These are phyloP conservation scores for Phataginus tricuspis DNA, from an alignment of 2,797 vertebrate species.

Conservation along the genomic window DNA sequence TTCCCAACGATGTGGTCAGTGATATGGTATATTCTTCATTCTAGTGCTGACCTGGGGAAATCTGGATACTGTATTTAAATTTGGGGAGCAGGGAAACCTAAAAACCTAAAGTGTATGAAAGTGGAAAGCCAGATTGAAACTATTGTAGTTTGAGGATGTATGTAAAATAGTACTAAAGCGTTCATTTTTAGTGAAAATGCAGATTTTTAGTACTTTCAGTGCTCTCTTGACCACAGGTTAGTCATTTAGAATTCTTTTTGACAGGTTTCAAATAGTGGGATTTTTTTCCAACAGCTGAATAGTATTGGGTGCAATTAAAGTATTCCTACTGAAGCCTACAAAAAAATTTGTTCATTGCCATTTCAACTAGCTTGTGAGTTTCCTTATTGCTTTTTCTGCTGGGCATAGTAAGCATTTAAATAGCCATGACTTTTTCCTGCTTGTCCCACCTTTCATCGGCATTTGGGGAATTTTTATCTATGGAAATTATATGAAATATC, in stretches of 20 bases:
- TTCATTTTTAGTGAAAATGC: constrained; percentile 36
- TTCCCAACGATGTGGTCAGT: neutral
- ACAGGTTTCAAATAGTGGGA: neutral
- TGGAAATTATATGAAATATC: neutral
- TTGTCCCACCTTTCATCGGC: neutral
- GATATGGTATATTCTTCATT: neutral
- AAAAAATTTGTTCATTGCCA: constrained; percentile 47
- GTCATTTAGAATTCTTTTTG: constrained; percentile 21
- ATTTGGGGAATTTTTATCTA: constrained; percentile 14
- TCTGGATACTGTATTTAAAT: neutral
- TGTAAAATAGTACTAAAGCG: neutral
- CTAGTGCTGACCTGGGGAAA: neutral
- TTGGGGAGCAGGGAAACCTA: neutral
- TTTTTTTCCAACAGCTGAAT: neutral
- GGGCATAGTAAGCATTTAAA: neutral
- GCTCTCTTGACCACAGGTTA: neutral
- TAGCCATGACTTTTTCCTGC: neutral
- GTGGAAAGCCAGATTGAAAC: constrained; percentile 11
- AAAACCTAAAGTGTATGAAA: neutral
- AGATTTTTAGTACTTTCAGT: neutral
- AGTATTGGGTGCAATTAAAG: neutral
- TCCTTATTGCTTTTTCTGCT: neutral
- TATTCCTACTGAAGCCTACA: neutral
- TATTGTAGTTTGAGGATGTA: neutral
- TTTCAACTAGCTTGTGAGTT: neutral